Percentiles rank a stretch among this genome's conserved stretches.
Evolutionary conservation across 2,888 invertebrate species (phyloP).

Genomic region (Hyles lineata): DNA sequence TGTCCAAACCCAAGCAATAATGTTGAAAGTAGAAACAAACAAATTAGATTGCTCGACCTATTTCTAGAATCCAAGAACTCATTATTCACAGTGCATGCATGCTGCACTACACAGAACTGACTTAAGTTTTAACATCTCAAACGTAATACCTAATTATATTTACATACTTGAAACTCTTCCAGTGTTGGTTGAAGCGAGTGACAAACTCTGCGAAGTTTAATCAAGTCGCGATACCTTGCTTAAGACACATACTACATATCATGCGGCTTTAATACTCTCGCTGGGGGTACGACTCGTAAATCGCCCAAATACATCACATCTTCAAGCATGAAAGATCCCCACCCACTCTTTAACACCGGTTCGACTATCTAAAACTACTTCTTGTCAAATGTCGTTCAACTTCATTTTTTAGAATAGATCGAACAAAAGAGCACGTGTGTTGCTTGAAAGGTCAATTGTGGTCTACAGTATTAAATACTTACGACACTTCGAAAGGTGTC

Average conservation of each 20-base stretch:
- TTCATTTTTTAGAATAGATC: too few relatives aligned
- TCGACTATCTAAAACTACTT: constrained; percentile 8
- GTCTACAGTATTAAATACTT: too few relatives aligned
- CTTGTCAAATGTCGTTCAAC: not conserved
- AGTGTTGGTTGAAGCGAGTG: not conserved
- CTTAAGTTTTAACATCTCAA: not conserved
- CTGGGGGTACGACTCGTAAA: constrained; percentile 9
- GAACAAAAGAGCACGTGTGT: too few relatives aligned
- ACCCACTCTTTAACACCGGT: not conserved
- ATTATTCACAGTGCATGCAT: too few relatives aligned
- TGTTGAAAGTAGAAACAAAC: too few relatives aligned
- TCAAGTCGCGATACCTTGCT: not conserved
- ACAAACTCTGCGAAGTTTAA: constrained; percentile 1
- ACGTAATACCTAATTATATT: not conserved
- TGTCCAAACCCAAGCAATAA: too few relatives aligned
- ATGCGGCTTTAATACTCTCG: constrained; percentile 18
- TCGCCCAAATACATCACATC: constrained; percentile 18
- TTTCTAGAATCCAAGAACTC: too few relatives aligned
- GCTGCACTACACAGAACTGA: not conserved
- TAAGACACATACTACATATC: not conserved
- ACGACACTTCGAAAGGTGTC: too few relatives aligned
- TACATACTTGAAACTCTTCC: constrained; percentile 1
- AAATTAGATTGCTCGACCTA: too few relatives aligned
- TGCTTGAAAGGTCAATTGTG: too few relatives aligned
- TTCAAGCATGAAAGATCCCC: too few relatives aligned